Base-by-base conservation (phyloP, 2,113 vertebrate species). In the Cheirogaleus medius region DNA sequence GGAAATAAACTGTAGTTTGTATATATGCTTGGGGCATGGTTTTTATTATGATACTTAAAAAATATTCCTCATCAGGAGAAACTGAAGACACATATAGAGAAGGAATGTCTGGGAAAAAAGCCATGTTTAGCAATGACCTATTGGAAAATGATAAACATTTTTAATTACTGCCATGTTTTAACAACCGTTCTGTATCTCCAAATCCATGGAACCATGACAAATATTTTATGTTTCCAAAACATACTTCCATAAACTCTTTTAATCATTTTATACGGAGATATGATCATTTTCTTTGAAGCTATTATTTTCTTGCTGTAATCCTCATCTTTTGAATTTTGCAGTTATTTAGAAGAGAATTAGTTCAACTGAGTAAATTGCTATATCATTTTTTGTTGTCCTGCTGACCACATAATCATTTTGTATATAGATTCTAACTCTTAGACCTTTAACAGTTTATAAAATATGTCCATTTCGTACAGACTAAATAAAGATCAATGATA, bases 381-480 rank as follows among this genome's bases (percentile, higher is more conserved):
- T 73, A 94, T 96, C 32, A 81, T 80, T 97, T 98, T 96, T 94
- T 96, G 68, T 87, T 96, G 58, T 95, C 52, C 58, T 87, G 6
- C 83, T 96, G 96, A 94, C 63, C 47, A 91, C 11, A 95, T 94
- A 96, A 96, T 88, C 54, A 88, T 87, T 97, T 97, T 60, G 91
- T 92, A 92, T 64, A 63, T 95, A 29, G 78, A 94, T 94, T 97
- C 54, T 87, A 97, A 96, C 95, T 98, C 87, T 97, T 85, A 97
- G 49, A 87, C 34, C 9, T 96, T 98, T 90, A 98, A 96, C 93
- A 98, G 92, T 97, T 92, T 76, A 97, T 97, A 96, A 97, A 91
- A 84, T 64, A 80, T 37, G 84, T 92, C 93, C 66, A 95, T 85
- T 97, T 23, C 92, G 21, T 94, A 37, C 44, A 92, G 71, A 44